These are phyloP conservation scores for Mus caroli DNA, from an alignment of 2,797 vertebrate species.

Conservation along the genomic window DNA sequence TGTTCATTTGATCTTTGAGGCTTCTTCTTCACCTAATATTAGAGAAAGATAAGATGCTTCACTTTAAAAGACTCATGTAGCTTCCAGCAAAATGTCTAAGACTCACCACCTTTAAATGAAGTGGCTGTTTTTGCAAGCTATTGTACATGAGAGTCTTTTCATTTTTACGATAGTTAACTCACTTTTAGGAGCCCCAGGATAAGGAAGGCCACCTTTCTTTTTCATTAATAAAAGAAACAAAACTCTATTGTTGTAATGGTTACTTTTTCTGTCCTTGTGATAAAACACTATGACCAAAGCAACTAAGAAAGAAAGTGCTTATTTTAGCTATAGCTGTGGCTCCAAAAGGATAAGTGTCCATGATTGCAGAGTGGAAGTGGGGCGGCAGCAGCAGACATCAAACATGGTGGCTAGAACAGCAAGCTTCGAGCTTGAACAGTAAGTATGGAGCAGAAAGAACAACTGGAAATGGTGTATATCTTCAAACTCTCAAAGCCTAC, in stretches of 20 bases:
- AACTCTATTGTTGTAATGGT: not conserved
- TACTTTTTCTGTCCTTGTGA: not conserved
- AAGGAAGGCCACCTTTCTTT: not conserved
- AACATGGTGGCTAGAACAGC: not conserved
- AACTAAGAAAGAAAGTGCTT: not conserved
- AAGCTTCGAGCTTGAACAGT: not conserved
- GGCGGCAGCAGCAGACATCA: no score
- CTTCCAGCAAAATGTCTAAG: slow-evolving; percentile 33
- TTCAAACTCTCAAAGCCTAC: not conserved
- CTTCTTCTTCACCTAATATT: not conserved
- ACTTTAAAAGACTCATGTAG: not conserved
- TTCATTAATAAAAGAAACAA: slow-evolving; percentile 6
- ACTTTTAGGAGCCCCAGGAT: slow-evolving; percentile 25
- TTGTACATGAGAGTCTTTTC: not conserved
- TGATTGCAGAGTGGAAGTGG: not conserved
- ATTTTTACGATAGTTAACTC: slow-evolving; percentile 31
- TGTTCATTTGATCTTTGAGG: not conserved
- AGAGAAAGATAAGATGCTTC: slow-evolving; percentile 25
- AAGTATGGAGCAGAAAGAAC: not conserved
- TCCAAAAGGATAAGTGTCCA: not conserved
- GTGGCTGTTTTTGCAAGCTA: not conserved
- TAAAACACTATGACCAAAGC: not conserved
- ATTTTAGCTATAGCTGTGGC: not conserved
- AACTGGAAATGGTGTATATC: not conserved
- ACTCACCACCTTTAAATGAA: not conserved